Base-by-base conservation (phyloP, 2,113 vertebrate genomes). In the Ameiurus melas region DNA sequence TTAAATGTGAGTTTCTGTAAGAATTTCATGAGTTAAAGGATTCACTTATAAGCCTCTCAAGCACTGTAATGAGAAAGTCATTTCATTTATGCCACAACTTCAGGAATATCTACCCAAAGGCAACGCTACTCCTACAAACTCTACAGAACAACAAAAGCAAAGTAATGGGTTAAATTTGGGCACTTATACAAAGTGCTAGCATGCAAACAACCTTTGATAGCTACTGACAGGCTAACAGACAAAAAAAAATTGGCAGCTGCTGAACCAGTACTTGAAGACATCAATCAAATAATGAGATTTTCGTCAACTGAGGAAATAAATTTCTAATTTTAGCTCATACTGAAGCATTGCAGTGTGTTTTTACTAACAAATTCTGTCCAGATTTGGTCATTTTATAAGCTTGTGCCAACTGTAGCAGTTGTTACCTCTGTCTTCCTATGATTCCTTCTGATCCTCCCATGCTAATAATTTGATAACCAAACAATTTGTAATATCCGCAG, bases 191-290 rank as follows among this genome's bases (percentile, higher is more conserved):
- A 88, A 66, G 60, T 47, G 60, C 71, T 78, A 25, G 79, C 84
- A 84, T 64, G 88, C 86, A 83, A 83, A 80, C 68, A 91, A 91
- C 78, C 87, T 90, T 83, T 83, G 85, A 70, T 86, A 83, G 62
- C 66, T 62, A 51, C 66, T 85, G 87, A 73, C 88, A 84, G 86
- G 22, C 75, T 81, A 91, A 86, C 58, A 85, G 88, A 75, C 82
- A 77, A 78, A 89, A 81, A 78, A 89, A 87, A 90, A 89, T 68
- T 64, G 83, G 33, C 39, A 90, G 84, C 79, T 47, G 73, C 47
- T 87, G 83, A 70, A 60, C 57, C 36, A 86, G 70, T 82, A 77
- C 83, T 77, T 30, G 55, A 85, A 87, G 19, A 66, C 36, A 73
- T 88, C 87, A 88, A 85, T 85, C 83, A 80, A 68, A 58, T 80